Conservation (phyloP, 2,113 vertebrate genomes). For the Chrysemys picta region DNA sequence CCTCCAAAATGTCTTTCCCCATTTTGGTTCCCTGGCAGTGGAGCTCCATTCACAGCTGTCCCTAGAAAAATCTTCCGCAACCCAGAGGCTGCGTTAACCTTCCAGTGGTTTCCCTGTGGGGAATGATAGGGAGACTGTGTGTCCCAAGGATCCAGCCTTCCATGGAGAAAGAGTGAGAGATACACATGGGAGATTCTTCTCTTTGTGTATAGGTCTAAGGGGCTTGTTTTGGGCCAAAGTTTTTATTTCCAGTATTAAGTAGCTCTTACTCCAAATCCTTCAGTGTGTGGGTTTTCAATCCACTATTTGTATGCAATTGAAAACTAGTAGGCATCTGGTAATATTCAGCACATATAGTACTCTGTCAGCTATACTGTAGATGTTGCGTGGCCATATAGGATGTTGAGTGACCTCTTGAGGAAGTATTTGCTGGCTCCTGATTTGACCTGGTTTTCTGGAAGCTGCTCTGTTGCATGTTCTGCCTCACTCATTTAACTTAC, state of each 20-base stretch:
- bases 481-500: neutral
- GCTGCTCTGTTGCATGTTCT: neutral
- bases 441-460: neutral
- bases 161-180: constrained; percentile 4
- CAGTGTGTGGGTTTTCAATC: neutral
- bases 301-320: neutral
- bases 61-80: neutral
- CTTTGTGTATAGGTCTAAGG: constrained; percentile 3
- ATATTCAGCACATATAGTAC: rapidly evolving
- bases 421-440: constrained; percentile 44
- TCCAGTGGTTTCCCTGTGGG: neutral
- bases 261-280: constrained; percentile 38
- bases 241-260: constrained; percentile 58
- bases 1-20: neutral
- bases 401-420: neutral
- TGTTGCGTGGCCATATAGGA: constrained; percentile 3
- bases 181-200: constrained; percentile 5
- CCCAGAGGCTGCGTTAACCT: neutral
- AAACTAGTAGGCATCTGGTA: neutral
- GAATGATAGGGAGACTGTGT: neutral
- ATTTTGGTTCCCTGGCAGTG: neutral
- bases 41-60: neutral
- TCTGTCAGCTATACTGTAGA: neutral
- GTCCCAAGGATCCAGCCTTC: neutral
- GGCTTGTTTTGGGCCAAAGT: constrained; percentile 49